A percentile compares a stretch with the other conserved stretches of the same genome.
Conservation (phyloP, 1,140 invertebrate species). For the Phymorhynchus buccinoides region DNA sequence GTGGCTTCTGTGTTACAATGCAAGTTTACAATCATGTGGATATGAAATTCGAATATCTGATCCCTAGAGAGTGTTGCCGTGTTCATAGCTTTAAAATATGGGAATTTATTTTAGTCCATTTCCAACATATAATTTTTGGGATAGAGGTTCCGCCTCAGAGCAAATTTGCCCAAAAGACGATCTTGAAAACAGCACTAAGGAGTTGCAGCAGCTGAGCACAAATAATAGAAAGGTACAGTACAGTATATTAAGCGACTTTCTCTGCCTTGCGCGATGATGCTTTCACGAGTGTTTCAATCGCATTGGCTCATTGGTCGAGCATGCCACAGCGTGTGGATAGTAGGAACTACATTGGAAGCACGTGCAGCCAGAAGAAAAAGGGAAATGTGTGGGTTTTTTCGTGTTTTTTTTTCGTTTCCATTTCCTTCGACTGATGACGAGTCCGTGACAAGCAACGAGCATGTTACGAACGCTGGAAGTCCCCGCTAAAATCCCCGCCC, state of each 20-base stretch:
- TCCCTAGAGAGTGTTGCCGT: no score
- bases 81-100: no score
- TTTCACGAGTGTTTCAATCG: constrained; percentile 16
- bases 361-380: constrained; percentile 23
- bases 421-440: constrained; percentile 22
- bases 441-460: constrained; percentile 3
- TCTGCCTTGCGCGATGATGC: not conserved
- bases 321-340: not conserved
- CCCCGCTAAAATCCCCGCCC: constrained; percentile 19
- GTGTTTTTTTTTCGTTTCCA: no score
- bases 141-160: no score
- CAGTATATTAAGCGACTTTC: constrained; percentile 30
- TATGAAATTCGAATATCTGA: no score
- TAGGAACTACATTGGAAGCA: not conserved
- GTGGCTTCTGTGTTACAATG: no score
- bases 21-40: no score
- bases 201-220: not conserved
- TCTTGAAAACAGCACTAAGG: no score
- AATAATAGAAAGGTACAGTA: not conserved
- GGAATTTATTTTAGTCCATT: no score
- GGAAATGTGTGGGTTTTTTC: no score
- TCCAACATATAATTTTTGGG: no score
- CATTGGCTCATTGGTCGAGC: constrained; percentile 27
- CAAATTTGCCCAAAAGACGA: no score
- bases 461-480: constrained; percentile 32